Percentiles rank a stretch among this genome's conserved stretches.
Conservation (phyloP, 2,797 vertebrate species). For the Onychomys leucogaster region DNA sequence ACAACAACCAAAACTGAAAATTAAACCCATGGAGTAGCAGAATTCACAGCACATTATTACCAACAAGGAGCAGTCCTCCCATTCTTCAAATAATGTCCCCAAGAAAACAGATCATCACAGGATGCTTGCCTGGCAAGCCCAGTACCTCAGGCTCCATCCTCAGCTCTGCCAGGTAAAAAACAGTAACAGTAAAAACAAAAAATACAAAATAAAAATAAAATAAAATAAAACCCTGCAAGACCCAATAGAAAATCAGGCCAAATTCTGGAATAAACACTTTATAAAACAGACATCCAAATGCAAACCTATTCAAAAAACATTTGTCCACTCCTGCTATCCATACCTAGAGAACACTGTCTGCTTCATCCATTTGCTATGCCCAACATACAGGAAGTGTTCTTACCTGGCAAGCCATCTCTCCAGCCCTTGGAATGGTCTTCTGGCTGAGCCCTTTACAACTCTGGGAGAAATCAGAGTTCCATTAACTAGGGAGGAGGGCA, state of each 20-base stretch:
- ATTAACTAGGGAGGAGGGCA: neutral
- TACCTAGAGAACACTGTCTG: neutral
- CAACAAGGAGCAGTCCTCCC: no score
- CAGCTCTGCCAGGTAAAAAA: no score
- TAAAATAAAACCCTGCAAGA: neutral
- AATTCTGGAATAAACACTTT: neutral
- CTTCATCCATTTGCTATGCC: neutral
- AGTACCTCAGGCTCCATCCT: neutral
- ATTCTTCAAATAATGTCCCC: neutral
- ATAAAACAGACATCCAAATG: neutral
- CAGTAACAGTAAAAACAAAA: no score
- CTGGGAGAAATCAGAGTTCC: neutral
- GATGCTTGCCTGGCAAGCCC: neutral
- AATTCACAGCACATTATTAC: no score
- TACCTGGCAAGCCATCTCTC: neutral
- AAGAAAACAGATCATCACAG: neutral
- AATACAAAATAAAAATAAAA: no score
- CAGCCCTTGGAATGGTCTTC: neutral
- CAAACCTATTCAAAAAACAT: neutral
- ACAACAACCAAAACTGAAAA: neutral
- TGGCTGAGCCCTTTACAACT: neutral
- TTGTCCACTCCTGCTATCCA: neutral
- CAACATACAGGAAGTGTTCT: neutral
- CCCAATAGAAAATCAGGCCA: neutral
- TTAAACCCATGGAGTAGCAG: neutral